A percentile compares a stretch with the other conserved stretches of the same genome.
Conservation (phyloP, 2,888 invertebrate genomes). For the Brachynemurus nebulosus region DNA sequence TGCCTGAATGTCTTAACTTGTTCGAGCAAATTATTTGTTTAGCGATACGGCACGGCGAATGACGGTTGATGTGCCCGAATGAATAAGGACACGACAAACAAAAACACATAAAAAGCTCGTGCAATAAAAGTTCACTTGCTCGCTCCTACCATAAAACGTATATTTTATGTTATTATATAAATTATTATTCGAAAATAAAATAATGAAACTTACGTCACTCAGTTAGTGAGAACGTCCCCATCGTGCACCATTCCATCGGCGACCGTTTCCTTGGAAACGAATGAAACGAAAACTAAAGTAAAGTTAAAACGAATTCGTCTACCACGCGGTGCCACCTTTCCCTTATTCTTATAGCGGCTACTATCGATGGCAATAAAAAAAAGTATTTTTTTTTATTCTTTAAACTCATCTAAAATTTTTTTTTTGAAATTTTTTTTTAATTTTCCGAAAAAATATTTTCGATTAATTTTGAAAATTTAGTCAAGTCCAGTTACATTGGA, state of each 20-base stretch:
- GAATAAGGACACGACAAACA: too few species aligned
- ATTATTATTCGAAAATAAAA: slow-evolving; percentile 1
- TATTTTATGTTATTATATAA: not conserved
- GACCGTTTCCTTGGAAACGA: slow-evolving; percentile 7
- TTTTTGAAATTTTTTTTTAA: not conserved
- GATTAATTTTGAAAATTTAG: not conserved
- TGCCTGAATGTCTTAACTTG: too few species aligned
- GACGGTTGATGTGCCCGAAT: too few species aligned
- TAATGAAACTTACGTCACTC: slow-evolving; percentile 1
- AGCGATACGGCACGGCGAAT: too few species aligned
- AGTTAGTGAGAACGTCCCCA: not conserved
- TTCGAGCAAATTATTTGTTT: too few species aligned
- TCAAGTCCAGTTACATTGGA: not conserved
- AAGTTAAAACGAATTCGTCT: slow-evolving; percentile 7
- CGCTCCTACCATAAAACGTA: too few species aligned
- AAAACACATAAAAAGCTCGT: too few species aligned
- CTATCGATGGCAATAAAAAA: not conserved
- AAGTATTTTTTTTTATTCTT: too few species aligned
- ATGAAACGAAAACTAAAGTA: slow-evolving; percentile 7
- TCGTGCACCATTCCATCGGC: not conserved
- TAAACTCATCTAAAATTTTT: too few species aligned
- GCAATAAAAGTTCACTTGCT: too few species aligned
- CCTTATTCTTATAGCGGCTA: not conserved
- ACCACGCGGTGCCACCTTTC: slow-evolving; percentile 4
- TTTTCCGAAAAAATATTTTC: not conserved